Evolutionary conservation across 2,797 vertebrate genomes (phyloP).

Genomic region (Mus spretus): DNA sequence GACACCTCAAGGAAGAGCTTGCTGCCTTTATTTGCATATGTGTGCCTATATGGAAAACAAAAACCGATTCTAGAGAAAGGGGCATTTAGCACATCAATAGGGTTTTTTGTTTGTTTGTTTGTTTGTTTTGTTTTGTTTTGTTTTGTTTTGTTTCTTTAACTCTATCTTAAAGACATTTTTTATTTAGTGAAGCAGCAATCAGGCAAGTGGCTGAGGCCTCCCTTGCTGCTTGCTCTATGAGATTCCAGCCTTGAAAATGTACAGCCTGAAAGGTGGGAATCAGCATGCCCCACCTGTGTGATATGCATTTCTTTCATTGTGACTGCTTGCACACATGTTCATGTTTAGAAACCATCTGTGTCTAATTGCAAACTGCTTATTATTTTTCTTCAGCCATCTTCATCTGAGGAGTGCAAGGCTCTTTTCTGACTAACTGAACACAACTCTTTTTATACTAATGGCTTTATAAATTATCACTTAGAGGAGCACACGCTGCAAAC

Average conservation of each 20-base stretch:
- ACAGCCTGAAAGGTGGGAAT: not conserved
- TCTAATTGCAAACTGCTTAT: not conserved
- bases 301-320: slow-evolving; percentile 37
- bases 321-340: slow-evolving; percentile 8
- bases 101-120: too few species aligned
- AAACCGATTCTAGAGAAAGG: not conserved
- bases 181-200: not conserved
- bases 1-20: not conserved
- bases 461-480: slow-evolving; percentile 41
- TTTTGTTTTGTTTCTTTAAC: not conserved
- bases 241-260: not conserved
- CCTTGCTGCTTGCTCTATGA: not conserved
- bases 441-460: slow-evolving; percentile 34
- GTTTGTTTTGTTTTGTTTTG: too few species aligned
- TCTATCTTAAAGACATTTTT: not conserved
- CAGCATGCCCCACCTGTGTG: not conserved
- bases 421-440: slow-evolving; percentile 40
- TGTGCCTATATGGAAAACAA: not conserved
- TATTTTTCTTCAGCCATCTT: not conserved
- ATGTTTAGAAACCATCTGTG: slow-evolving; percentile 31
- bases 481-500: not conserved
- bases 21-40: not conserved
- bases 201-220: not conserved
- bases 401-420: not conserved
- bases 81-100: not conserved